Percentiles rank a stretch among this genome's conserved stretches.
These are phyloP conservation scores for Lipotes vexillifer DNA, from an alignment of 2,113 vertebrate species.

Conservation along the genomic window DNA sequence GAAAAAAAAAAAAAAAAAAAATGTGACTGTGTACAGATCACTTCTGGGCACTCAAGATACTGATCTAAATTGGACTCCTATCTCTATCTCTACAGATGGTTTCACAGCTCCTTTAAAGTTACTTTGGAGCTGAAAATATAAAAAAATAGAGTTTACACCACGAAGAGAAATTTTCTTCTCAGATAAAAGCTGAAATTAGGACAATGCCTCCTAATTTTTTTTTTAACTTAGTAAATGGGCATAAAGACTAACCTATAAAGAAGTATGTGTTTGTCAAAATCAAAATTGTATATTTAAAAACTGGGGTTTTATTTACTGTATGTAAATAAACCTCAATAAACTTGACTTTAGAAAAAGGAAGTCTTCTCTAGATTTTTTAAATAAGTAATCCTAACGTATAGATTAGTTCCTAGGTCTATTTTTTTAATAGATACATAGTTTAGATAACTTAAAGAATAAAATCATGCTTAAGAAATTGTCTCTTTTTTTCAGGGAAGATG, in stretches of 20 bases:
- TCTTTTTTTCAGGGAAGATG: background rate
- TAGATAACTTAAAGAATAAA: background rate
- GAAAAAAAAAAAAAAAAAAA: background rate
- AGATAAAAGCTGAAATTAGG: background rate
- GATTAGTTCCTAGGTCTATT: background rate
- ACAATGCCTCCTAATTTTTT: background rate
- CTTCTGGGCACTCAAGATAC: background rate
- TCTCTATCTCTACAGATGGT: background rate
- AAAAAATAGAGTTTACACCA: background rate
- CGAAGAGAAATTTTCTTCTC: background rate
- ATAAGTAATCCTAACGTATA: background rate
- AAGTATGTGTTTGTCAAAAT: background rate
- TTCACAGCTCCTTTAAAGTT: background rate
- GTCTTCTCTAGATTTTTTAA: background rate
- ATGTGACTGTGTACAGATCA: background rate
- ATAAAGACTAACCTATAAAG: background rate
- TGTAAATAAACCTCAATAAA: background rate
- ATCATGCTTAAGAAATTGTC: background rate
- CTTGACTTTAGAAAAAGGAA: background rate
- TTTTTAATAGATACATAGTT: background rate
- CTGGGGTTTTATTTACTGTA: background rate
- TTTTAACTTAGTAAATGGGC: background rate
- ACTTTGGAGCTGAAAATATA: background rate
- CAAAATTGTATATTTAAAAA: background rate
- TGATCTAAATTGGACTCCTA: background rate